Evolutionary conservation across 2,797 vertebrate genomes (phyloP).

Genomic region (Eutrigla gurnardus): DNA sequence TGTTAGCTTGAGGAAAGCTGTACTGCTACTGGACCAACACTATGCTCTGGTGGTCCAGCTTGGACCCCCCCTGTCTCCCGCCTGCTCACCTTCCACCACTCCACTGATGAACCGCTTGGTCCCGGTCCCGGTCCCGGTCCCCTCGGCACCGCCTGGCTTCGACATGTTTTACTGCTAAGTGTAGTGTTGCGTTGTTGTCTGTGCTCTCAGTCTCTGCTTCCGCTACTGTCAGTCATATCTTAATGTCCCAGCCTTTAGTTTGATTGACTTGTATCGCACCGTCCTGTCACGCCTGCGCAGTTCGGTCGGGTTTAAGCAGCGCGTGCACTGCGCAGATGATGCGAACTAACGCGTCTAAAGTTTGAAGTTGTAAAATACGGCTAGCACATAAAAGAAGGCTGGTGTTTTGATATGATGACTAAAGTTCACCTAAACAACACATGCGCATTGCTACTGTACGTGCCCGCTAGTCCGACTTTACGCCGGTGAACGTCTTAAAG

Average conservation of each 20-base stretch:
- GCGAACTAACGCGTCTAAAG: slow-evolving; percentile 11
- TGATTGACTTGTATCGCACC: not conserved
- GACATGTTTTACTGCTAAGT: slow-evolving; percentile 51
- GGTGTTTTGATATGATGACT: slow-evolving; percentile 3
- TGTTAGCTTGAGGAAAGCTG: not conserved
- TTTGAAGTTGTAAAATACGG: slow-evolving; percentile 29
- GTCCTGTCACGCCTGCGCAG: slow-evolving; percentile 54
- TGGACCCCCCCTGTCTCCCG: not conserved
- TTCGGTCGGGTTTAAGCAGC: not conserved
- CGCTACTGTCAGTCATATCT: not conserved
- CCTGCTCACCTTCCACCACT: slow-evolving; percentile 93
- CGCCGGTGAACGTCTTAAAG: slow-evolving; percentile 71
- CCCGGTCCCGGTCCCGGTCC: slow-evolving; percentile 46
- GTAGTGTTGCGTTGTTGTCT: not conserved
- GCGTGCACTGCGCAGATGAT: not conserved
- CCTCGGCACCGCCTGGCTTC: slow-evolving; percentile 26
- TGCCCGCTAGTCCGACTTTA: not conserved
- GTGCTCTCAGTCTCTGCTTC: not conserved
- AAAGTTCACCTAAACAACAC: slow-evolving; percentile 7
- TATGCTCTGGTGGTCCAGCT: not conserved
- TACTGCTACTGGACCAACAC: no score
- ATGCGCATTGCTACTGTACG: slow-evolving; percentile 7
- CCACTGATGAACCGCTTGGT: slow-evolving; percentile 89
- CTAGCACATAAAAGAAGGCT: not conserved
- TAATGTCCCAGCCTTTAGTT: not conserved